Evolutionary conservation across 2,113 vertebrate species (phyloP).

Genomic region (Marmota monax): DNA sequence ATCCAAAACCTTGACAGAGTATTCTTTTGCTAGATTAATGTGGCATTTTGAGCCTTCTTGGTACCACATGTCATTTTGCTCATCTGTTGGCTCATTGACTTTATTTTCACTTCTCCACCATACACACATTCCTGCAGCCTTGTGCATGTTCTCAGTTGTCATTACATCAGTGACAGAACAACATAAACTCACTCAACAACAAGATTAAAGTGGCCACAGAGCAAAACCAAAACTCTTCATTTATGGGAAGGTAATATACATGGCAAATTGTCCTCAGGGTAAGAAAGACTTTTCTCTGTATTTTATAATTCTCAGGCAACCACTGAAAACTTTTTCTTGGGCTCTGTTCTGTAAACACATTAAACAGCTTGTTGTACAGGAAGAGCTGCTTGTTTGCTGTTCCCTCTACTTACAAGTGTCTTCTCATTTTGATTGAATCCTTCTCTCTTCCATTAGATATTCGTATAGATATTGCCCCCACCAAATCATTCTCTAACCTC

Average conservation of each 20-base stretch:
- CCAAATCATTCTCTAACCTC: neutral
- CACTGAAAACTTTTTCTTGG: rapidly evolving
- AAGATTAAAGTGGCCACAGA: neutral
- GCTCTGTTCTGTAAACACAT: neutral
- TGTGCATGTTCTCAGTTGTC: neutral
- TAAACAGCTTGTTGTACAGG: neutral
- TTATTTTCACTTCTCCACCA: neutral
- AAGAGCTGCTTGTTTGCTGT: neutral
- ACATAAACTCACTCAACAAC: neutral
- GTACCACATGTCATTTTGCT: neutral
- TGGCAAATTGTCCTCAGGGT: neutral
- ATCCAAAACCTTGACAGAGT: neutral
- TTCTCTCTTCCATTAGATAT: neutral
- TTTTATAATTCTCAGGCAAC: neutral
- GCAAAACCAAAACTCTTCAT: neutral
- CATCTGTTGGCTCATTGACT: neutral
- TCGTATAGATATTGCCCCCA: neutral
- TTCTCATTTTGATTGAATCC: neutral
- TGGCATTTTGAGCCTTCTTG: neutral
- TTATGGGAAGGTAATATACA: neutral
- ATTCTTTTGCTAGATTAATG: neutral
- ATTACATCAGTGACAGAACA: neutral
- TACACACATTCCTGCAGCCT: neutral
- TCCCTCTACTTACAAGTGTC: rapidly evolving
- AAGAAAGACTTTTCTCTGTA: neutral